Evolutionary conservation across 2,888 invertebrate genomes (phyloP), one percentile per base, ranked within the genome.

Genomic region (Spatulosminthurus flaviceps): DNA sequence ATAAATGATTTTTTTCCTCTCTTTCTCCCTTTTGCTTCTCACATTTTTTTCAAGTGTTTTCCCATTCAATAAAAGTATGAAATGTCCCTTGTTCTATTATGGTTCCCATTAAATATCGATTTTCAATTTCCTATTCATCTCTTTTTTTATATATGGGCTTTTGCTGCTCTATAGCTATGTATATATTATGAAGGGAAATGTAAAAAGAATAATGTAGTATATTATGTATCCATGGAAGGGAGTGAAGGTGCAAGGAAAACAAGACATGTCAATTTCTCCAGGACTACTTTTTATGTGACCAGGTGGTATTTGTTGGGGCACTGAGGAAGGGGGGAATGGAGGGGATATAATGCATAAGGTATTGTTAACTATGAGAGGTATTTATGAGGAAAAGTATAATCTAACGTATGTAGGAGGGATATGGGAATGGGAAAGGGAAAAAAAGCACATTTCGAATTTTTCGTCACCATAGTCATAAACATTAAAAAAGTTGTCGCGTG

Each of bases 11-110:
- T 64, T 42, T 41, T 64, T 64, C 26, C 1, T 2, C 22, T 71
- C 41, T 42, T 9, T 71, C 41, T 22, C 70, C 19, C 42, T 69
- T 29, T 28, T 13, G 69, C 34, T 71, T 29, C 42, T 41, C 24
- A 21, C 42, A 29, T 71, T 42, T 64, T 64, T 51, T 72, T 72
- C 43, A 72, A 72, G 72, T 72, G 51, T 72, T 72, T 72, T 72
- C 51, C 72, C 51, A 51, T 72, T 72, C 72, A 72, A 72, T 43
- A 51, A 72, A 72, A 72, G 41, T 72, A 72, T 51, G 72, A 72
- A 72, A 72, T 72, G 72, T 72, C 72, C 43, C 42, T 72, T 72
- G 64, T 72, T 72, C 72, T 72, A 51, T 51, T 72, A 72, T 72
- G 19, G 51, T 72, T 51, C 64, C 64, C 43, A 43, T 43, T 43